These are phyloP conservation scores for Emydura subglobosa DNA, from an alignment of 2,113 vertebrate genomes.

Conservation along the genomic window DNA sequence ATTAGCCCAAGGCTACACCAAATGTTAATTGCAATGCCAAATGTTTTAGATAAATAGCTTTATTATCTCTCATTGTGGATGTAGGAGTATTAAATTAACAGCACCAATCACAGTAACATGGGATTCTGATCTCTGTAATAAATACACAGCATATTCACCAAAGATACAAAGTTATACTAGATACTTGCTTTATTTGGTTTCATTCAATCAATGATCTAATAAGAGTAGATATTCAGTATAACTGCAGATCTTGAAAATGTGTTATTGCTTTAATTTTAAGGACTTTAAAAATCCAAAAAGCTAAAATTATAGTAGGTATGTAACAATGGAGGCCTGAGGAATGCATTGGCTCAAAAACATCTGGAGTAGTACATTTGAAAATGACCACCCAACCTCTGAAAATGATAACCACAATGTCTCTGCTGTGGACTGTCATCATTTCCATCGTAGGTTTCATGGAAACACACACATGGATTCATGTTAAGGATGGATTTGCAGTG, in stretches of 20 bases:
- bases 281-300: neutral
- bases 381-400: neutral
- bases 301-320: neutral
- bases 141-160: neutral
- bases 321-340: neutral
- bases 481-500: neutral
- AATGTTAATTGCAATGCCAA: neutral
- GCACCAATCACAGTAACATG: neutral
- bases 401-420: neutral
- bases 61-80: neutral
- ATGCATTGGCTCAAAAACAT: accelerated
- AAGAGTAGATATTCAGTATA: neutral
- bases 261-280: neutral
- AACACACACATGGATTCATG: neutral
- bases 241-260: neutral
- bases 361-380: neutral
- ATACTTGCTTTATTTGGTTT: neutral
- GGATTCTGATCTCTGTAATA: neutral
- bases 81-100: neutral
- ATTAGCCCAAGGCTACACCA: neutral
- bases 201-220: neutral
- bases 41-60: neutral
- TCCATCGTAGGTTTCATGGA: accelerated
- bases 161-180: neutral
- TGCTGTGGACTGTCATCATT: neutral